phyloP scores from a whole-genome alignment of 2,797 vertebrate genomes.

The Simalia tracyae region DNA sequence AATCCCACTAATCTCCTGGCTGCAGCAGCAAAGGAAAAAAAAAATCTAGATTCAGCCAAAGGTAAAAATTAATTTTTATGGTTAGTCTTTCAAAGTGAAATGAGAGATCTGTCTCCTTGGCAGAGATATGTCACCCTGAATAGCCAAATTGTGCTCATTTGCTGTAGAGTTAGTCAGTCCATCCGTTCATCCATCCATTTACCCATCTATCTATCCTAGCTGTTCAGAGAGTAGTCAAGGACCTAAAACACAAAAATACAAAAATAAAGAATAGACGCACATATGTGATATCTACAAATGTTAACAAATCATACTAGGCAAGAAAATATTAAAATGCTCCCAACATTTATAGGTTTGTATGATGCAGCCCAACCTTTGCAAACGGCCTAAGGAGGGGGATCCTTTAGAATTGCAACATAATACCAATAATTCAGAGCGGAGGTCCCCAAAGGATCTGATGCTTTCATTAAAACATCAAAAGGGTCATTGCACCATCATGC shows the following conservation, averaged over 20 bases:
- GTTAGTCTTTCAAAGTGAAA: slow-evolving; percentile 6
- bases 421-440: no score
- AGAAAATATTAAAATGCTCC: no score
- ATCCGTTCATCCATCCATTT: not conserved
- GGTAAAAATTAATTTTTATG: not conserved
- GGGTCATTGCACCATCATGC: no score
- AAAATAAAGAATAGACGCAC: no score
- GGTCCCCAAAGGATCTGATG: no score
- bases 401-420: no score
- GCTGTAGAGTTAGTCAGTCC: not conserved
- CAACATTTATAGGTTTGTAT: no score
- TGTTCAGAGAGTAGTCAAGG: not conserved
- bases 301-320: no score
- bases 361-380: no score
- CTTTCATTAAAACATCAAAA: no score
- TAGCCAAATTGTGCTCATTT: not conserved
- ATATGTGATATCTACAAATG: no score
- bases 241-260: not conserved
- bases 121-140: not conserved
- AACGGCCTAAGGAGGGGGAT: no score
- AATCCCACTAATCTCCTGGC: not conserved
- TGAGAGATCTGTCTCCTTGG: not conserved
- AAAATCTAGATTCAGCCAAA: not conserved
- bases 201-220: not conserved
- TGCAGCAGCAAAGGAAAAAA: not conserved